phyloP scores from a whole-genome alignment of 1,140 invertebrate species.

The Chlorops oryzae region DNA sequence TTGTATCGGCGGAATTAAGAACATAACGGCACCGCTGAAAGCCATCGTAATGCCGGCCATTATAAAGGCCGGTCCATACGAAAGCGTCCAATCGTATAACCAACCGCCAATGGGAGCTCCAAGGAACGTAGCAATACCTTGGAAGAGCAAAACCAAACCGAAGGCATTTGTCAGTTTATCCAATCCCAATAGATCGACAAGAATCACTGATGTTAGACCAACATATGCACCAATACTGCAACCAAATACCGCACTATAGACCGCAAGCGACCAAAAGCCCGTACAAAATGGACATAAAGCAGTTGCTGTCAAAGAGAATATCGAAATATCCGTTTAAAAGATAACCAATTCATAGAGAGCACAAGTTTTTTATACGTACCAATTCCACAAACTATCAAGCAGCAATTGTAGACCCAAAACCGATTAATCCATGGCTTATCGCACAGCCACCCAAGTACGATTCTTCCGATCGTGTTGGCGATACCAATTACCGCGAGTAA shows the following conservation, averaged over 20 bases:
- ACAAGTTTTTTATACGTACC: slow-evolving; percentile 54
- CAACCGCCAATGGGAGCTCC: slow-evolving; percentile 83
- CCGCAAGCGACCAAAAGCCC: slow-evolving; percentile 61
- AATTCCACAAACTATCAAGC: slow-evolving; percentile 76
- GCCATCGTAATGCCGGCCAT: slow-evolving; percentile 76
- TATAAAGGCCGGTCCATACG: slow-evolving; percentile 79
- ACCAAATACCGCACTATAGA: slow-evolving; percentile 80
- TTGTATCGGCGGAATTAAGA: slow-evolving; percentile 75
- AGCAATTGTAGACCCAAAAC: slow-evolving; percentile 80
- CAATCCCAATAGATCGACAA: slow-evolving; percentile 80
- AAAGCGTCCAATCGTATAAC: slow-evolving; percentile 68
- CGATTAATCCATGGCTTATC: slow-evolving; percentile 85
- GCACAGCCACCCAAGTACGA: slow-evolving; percentile 76
- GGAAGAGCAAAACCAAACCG: slow-evolving; percentile 83
- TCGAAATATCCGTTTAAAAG: slow-evolving; percentile 10
- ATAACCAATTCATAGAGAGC: background rate
- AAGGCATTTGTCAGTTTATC: slow-evolving; percentile 88
- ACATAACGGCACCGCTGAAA: slow-evolving; percentile 82
- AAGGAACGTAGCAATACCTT: slow-evolving; percentile 83
- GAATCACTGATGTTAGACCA: slow-evolving; percentile 82
- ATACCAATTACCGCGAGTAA: slow-evolving; percentile 76
- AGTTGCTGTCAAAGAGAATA: slow-evolving; percentile 63
- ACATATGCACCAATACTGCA: slow-evolving; percentile 89
- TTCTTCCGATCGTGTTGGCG: slow-evolving; percentile 80
- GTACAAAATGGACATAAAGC: slow-evolving; percentile 66